phyloP scores from a whole-genome alignment of 2,797 vertebrate species.

The Gymnoscopelus microlampas region DNA sequence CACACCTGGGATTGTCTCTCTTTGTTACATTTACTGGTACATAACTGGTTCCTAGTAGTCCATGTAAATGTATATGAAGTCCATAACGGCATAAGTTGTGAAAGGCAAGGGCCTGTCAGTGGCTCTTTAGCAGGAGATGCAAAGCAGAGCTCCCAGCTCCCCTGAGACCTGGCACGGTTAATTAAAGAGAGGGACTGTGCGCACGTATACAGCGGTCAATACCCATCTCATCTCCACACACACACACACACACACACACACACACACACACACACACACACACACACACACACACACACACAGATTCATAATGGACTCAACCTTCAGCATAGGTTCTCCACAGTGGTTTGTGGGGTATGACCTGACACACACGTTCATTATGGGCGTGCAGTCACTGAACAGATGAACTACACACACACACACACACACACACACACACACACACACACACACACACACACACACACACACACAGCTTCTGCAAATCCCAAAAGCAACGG shows the following conservation, averaged over 20 bases:
- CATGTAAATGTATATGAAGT: not conserved
- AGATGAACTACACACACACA: conserved; percentile 2
- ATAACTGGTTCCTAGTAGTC: no score
- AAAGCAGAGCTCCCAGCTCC: conserved; percentile 26
- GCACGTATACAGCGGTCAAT: conserved; percentile 7
- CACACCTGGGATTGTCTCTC: no score
- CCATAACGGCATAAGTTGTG: not conserved
- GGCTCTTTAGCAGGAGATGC: conserved; percentile 27
- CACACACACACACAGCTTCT: conserved; percentile 4
- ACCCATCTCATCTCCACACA: conserved; percentile 21
- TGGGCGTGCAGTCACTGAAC: not conserved
- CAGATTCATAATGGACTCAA: conserved; percentile 48
- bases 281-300: conserved; percentile 7
- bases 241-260: conserved; percentile 12
- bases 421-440: not conserved
- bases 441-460: conserved; percentile 13
- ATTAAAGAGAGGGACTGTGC: conserved; percentile 38
- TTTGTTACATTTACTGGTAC: no score
- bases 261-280: not conserved
- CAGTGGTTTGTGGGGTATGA: conserved; percentile 25
- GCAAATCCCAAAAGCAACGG: conserved; percentile 12
- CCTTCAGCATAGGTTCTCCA: conserved; percentile 16
- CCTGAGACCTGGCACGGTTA: conserved; percentile 29
- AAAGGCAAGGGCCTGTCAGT: not conserved
- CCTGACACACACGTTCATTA: conserved; percentile 22